Base-by-base conservation (phyloP, 2,888 invertebrate genomes). In the Archips crataeganus region DNA sequence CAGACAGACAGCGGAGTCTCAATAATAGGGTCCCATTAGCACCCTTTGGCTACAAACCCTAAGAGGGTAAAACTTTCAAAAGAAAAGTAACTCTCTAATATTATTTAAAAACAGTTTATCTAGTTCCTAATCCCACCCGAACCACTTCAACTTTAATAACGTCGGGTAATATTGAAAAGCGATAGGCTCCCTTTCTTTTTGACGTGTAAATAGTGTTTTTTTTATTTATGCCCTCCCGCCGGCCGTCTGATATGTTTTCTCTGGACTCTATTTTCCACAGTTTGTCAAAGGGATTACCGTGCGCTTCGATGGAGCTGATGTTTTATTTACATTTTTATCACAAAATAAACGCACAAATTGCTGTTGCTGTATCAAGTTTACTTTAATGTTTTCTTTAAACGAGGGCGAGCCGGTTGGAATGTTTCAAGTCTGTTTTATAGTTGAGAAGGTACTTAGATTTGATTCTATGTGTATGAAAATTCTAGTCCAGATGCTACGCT, bases 151-250 rank as follows among this genome's bases (percentile, higher is more conserved):
- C 65, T 75, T 67, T 49, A 70, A 71, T 71, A 67, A 71, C 15
- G 57, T 65, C 59, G 59, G 59, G 68, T 68, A 75, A 71, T 71
- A 68, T 75, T 74, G 74, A 70, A 74, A 68, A 66, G 71, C 75
- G 67, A 71, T 71, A 68, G 59, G 54, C 64, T 67, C 60, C 70
- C 59, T 80, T 36, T 74, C 72, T 72, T 81, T 84, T 84, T 84
- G 84, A 86, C 84, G 84, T 85, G 86, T 84, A 85, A 87, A 87
- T 84, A 82, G 80, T 84, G 78, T 82, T 84, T 82, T 75, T 75
- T 82, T 84, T 85, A 80, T 83, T 83, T 83, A 82, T 82, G 76
- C 77, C 79, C 71, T 23, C 23, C 77, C 77, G 75, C 15, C 63
- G 75, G 71, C 66, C 69, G 77, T 71, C 76, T 71, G 71, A 77